Evolutionary conservation across 2,113 vertebrate genomes (phyloP).

Genomic region (Peromyscus leucopus): DNA sequence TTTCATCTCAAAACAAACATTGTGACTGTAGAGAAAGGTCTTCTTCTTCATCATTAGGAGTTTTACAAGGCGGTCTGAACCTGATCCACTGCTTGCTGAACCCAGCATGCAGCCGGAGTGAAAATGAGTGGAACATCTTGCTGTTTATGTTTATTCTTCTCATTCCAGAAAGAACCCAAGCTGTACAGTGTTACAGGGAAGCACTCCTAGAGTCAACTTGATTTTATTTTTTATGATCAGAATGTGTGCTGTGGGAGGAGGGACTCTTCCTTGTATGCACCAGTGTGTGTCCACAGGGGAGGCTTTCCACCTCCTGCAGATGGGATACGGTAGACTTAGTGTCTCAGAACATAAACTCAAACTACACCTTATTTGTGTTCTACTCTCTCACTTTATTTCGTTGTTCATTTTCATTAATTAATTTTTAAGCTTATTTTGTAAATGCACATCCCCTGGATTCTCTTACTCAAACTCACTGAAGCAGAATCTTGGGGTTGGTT

Average conservation of each 20-base stretch:
- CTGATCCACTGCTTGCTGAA: constrained; percentile 15
- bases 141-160: constrained; percentile 25
- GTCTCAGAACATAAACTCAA: background rate
- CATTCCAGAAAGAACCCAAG: background rate
- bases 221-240: background rate
- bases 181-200: background rate
- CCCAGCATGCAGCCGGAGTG: constrained; percentile 36
- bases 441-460: background rate
- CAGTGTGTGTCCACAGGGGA: background rate
- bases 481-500: background rate
- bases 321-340: background rate
- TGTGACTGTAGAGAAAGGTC: background rate
- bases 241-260: background rate
- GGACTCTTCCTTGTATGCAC: background rate
- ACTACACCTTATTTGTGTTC: background rate
- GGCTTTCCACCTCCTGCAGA: background rate
- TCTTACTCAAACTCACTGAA: background rate
- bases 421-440: constrained; percentile 7
- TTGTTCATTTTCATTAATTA: background rate
- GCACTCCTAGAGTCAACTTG: background rate
- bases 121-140: constrained; percentile 44
- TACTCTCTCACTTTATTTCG: background rate
- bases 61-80: background rate
- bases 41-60: constrained; percentile 27
- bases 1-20: background rate